Conservation (phyloP, 2,113 vertebrate genomes). For the Chiloscyllium plagiosum region DNA sequence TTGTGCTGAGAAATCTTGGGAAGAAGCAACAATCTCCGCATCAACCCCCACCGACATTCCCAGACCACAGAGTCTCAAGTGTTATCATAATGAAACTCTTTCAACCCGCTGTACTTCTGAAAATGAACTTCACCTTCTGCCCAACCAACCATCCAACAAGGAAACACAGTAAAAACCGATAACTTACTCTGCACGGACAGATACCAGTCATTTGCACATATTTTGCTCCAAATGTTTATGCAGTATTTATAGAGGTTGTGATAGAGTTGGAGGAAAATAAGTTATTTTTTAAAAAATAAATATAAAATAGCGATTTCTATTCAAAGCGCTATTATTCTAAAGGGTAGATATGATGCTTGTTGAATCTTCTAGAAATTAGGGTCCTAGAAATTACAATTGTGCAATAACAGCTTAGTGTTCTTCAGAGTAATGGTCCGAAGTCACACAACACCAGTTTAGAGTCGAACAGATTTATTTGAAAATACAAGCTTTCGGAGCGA, state of each 20-base stretch:
- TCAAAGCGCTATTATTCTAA: background rate
- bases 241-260: background rate
- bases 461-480: too few species aligned
- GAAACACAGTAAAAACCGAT: background rate
- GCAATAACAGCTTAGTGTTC: background rate
- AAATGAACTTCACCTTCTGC: slow-evolving; percentile 54
- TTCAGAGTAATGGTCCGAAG: too few species aligned
- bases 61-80: slow-evolving; percentile 51
- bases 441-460: too few species aligned
- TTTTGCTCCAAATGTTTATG: background rate
- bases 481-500: too few species aligned
- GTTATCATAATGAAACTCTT: slow-evolving; percentile 62
- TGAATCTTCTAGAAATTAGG: background rate
- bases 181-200: background rate
- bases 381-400: background rate
- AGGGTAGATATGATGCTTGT: background rate
- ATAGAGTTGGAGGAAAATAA: background rate
- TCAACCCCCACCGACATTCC: slow-evolving; percentile 55
- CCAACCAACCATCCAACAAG: slow-evolving; percentile 34
- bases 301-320: background rate
- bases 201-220: background rate
- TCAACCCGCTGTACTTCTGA: slow-evolving; percentile 64
- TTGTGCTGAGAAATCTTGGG: slow-evolving; percentile 60
- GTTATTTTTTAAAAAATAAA: background rate
- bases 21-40: slow-evolving; percentile 58